Base-by-base conservation (phyloP, 2,113 vertebrate species). In the Megaceryle maxima region DNA sequence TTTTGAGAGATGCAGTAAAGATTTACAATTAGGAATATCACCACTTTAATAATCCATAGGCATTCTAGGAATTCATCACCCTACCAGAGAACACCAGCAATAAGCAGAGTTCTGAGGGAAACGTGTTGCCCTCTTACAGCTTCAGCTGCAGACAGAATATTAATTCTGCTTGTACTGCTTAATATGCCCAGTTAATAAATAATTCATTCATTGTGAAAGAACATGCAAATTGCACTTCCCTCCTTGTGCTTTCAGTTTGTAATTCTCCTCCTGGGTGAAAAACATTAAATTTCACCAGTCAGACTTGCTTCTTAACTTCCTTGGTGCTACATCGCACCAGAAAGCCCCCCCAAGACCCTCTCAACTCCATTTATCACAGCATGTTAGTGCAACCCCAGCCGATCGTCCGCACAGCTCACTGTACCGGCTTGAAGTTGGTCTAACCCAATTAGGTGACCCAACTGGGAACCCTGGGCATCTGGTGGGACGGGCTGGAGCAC, bases 141-240 rank as follows among this genome's bases (percentile, higher is more conserved):
- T 82, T 78, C 33, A 74, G 68, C 50, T 84, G 57, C 75, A 80
- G 70, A 51, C 19, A 79, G 91, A 96, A 96, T 96, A 96, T 86
- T 94, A 96, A 96, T 96, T 96, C 73, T 92, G 63, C 48, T 83
- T 82, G 68, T 70, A 88, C 67, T 90, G 50, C 66, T 86, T 96
- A 90, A 92, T 94, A 94, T 77, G 82, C 91, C 69, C 76, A 94
- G 90, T 87, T 91, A 90, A 96, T 97, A 92, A 96, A 97, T 94
- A 92, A 96, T 94, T 89, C 80, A 95, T 95, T 91, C 46, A 79
- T 44, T 91, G 91, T 70, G 48, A 80, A 95, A 90, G 87, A 92
- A 95, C 31, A 92, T 85, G 87, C 77, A 96, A 95, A 96, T 81
- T 92, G 50, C 39, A 83, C 62, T 87, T 63, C 74, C 56, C 63